These are phyloP conservation scores for Caenorhabditis angaria DNA, from an alignment of 2,888 invertebrate species.

Conservation along the genomic window DNA sequence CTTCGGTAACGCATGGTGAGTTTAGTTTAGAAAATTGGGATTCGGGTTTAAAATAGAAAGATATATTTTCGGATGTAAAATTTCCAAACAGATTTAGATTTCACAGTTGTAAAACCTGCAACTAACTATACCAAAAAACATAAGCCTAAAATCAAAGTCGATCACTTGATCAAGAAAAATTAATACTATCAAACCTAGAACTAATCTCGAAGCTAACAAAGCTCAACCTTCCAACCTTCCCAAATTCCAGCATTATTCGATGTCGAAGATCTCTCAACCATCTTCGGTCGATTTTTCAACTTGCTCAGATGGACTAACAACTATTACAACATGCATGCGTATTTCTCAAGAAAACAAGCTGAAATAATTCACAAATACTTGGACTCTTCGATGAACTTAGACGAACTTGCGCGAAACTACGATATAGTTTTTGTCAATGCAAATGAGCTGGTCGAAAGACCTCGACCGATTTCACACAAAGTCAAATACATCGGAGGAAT, in stretches of 20 bases:
- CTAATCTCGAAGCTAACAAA: too few species aligned
- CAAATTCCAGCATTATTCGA: slow-evolving; percentile 25
- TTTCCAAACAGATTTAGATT: too few species aligned
- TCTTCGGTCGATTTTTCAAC: slow-evolving; percentile 22
- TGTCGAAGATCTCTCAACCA: slow-evolving; percentile 18
- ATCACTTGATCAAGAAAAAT: too few species aligned
- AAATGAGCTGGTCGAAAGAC: slow-evolving; percentile 58
- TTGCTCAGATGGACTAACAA: slow-evolving; percentile 28
- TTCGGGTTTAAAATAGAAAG: too few species aligned
- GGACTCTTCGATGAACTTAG: slow-evolving; percentile 2
- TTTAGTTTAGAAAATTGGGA: too few species aligned
- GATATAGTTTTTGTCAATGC: slow-evolving; percentile 55
- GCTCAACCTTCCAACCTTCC: neutral
- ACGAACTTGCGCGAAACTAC: slow-evolving; percentile 3
- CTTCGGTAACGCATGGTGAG: slow-evolving; percentile 25
- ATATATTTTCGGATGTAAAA: too few species aligned
- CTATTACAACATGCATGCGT: slow-evolving; percentile 23
- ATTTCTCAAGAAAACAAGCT: slow-evolving; percentile 5
- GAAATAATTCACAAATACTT: slow-evolving; percentile 16
- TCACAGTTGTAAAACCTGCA: too few species aligned
- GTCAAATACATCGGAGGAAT: slow-evolving; percentile 62
- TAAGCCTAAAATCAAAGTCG: too few species aligned
- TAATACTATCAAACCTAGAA: too few species aligned
- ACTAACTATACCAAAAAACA: too few species aligned
- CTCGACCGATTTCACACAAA: slow-evolving; percentile 49